Evolutionary conservation across 2,888 invertebrate genomes (phyloP), one percentile per base, ranked within the genome.

Genomic region (Xylophagus ater): DNA sequence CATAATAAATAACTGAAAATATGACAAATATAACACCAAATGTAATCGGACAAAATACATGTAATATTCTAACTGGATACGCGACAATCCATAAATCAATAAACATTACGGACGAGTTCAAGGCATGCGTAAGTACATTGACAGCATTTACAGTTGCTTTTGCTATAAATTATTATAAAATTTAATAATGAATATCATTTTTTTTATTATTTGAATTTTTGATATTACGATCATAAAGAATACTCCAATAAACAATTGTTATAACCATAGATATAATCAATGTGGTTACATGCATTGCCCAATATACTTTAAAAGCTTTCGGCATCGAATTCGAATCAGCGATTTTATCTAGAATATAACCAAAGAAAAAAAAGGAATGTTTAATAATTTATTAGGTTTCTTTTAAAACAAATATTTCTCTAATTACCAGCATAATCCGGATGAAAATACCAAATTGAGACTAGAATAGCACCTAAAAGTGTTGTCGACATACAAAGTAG

Each of bases 81-180:
- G 76, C 72, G 7, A 80, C 78, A 35, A 87, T 65, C 39, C 71
- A 69, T 31, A 86, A 58, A 62, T 89, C 88, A 4, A 76, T 45
- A 25, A 84, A 57, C 76, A 86, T 82, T 45, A 81, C 62, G 8
- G 80, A 50, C 1, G 82, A 80, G 65, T 88, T 88, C 46, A 75
- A 72, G 9, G 76, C 79, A 59, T 89, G 88, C 0, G 80, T 73
- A 36, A 83, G 66, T 13, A 83, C 60, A 59, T 84, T 86, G 28
- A 81, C 65, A 1, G 72, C 69, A 55, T 80, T 78, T 30, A 81
- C 59, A 29, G 66, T 61, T 47, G 79, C 76, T 34, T 72, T 70
- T 51, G 67, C 76, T 76, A 59, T 4, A 57, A 54, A 37, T 9
- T 34, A 8, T 30, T 7, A 8, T 15, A 13, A 28, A 28, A 28